A percentile compares a stretch with the other conserved stretches of the same genome.
Conservation (phyloP, 1,140 invertebrate genomes). For the Achatina immaculata region DNA sequence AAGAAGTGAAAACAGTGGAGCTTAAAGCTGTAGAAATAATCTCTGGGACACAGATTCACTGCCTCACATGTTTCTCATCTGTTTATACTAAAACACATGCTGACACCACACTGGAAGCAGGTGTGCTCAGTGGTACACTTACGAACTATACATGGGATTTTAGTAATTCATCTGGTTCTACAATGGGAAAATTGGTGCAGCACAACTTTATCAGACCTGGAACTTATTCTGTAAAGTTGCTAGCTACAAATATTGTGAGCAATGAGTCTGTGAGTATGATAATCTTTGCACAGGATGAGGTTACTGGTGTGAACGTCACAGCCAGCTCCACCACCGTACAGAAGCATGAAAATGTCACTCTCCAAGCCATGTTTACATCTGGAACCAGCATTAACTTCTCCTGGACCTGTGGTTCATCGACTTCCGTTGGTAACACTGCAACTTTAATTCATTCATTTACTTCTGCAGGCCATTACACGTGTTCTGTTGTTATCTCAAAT, state of each 20-base stretch:
- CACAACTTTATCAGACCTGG: background rate
- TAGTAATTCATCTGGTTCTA: background rate
- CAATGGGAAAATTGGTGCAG: background rate
- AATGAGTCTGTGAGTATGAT: background rate
- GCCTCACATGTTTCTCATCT: conserved; percentile 38
- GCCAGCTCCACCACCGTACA: background rate
- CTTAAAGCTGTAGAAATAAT: conserved; percentile 45
- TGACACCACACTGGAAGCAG: conserved; percentile 30
- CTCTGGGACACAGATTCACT: conserved; percentile 42
- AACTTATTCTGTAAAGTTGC: conserved; percentile 5
- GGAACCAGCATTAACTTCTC: conserved; percentile 38
- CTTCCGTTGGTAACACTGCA: conserved; percentile 24
- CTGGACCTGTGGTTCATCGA: conserved; percentile 42
- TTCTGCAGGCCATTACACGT: background rate
- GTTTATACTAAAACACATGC: conserved; percentile 37
- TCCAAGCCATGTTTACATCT: conserved; percentile 22
- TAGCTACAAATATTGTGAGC: conserved; percentile 29
- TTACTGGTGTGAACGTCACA: conserved; percentile 35
- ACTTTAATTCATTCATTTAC: background rate
- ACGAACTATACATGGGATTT: conserved; percentile 40
- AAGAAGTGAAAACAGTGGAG: conserved; percentile 8
- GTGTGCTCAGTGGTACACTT: conserved; percentile 32
- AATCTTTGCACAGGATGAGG: conserved; percentile 38
- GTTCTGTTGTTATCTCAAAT: conserved; percentile 44
- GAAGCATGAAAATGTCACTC: conserved; percentile 20